phyloP scores from a whole-genome alignment of 2,113 vertebrate genomes.

The Cacatua alba region DNA sequence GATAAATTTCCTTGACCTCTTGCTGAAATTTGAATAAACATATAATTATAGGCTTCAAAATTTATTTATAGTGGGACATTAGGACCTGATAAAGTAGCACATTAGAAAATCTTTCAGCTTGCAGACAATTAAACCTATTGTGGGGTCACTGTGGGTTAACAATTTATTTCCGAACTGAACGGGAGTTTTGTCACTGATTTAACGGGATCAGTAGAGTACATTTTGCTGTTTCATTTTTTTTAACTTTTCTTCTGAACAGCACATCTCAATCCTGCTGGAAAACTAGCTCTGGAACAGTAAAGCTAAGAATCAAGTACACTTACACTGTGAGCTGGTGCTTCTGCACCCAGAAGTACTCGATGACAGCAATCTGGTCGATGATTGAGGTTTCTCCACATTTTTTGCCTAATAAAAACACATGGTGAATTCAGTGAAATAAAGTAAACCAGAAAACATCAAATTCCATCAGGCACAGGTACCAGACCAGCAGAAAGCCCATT shows the following conservation, averaged over 20 bases:
- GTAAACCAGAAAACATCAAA: neutral
- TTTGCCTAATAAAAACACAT: neutral
- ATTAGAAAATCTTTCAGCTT: slow-evolving; percentile 17
- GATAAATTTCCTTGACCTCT: slow-evolving; percentile 13
- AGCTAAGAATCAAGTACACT: neutral
- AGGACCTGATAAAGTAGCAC: neutral
- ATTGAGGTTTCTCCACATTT: neutral
- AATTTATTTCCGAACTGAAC: neutral
- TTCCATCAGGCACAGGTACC: neutral
- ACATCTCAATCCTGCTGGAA: neutral
- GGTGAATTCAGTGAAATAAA: neutral
- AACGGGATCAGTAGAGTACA: neutral
- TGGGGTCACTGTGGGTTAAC: neutral
- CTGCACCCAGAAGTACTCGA: neutral
- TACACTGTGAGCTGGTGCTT: neutral
- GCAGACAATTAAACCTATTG: neutral
- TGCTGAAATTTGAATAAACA: slow-evolving; percentile 39
- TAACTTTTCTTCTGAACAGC: neutral
- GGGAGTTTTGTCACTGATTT: neutral
- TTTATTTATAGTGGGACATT: neutral
- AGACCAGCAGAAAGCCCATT: neutral
- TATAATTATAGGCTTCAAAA: slow-evolving; percentile 19
- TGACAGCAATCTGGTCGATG: too few species aligned
- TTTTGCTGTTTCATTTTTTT: neutral
- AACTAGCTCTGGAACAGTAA: neutral